A percentile compares a stretch with the other conserved stretches of the same genome.
Evolutionary conservation across 1,140 invertebrate species (phyloP).

Genomic region (Dermatophagoides farinae): DNA sequence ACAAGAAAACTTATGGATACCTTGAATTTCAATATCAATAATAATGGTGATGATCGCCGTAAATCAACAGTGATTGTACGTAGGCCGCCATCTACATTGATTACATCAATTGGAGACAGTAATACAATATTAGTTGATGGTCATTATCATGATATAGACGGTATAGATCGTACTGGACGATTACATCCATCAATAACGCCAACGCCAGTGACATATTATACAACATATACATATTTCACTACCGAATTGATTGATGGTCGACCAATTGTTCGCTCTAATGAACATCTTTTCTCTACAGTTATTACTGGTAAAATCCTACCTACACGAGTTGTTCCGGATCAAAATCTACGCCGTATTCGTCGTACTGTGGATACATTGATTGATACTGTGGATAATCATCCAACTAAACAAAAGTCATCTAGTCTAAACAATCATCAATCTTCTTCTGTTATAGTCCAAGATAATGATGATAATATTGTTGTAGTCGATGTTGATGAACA

Average conservation of each 20-base stretch:
- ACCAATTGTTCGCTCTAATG: constrained; percentile 32
- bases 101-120: neutral
- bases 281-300: constrained; percentile 25
- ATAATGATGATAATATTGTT: too few relatives aligned
- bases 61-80: neutral
- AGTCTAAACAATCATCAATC: neutral
- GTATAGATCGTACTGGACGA: neutral
- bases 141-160: neutral
- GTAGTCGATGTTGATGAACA: neutral
- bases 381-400: neutral
- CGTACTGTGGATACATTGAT: neutral
- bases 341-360: neutral
- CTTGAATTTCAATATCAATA: too few relatives aligned
- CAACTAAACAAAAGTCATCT: too few relatives aligned
- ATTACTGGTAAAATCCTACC: constrained; percentile 19
- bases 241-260: constrained; percentile 62
- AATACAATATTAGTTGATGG: neutral
- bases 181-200: constrained; percentile 12
- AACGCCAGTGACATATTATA: constrained; percentile 62
- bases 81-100: neutral
- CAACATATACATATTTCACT: constrained; percentile 76
- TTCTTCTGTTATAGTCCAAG: neutral
- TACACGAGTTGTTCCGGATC: neutral
- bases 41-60: neutral
- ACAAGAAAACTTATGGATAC: neutral